These are phyloP conservation scores for Microcebus griseorufus DNA, from an alignment of 2,113 vertebrate species.

Conservation along the genomic window DNA sequence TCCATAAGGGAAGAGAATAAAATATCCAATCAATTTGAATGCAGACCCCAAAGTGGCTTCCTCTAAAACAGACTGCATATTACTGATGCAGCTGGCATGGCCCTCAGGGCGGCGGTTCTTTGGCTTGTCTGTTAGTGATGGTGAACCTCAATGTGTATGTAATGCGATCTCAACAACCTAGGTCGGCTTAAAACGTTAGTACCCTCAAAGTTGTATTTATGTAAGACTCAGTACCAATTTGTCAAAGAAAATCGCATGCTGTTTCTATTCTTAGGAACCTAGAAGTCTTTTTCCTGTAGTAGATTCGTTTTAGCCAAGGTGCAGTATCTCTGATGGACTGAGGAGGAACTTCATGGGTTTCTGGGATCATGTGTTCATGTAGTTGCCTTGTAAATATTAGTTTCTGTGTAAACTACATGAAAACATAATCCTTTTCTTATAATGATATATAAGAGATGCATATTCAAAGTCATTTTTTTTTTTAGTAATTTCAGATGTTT, in stretches of 20 bases:
- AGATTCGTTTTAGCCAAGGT: background rate
- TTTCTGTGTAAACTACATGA: background rate
- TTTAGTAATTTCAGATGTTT: background rate
- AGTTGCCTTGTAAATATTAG: background rate
- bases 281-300: background rate
- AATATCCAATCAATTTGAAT: background rate
- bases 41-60: background rate
- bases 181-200: constrained; percentile 43
- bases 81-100: background rate
- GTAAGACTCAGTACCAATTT: constrained; percentile 53
- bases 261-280: background rate
- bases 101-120: background rate
- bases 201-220: background rate
- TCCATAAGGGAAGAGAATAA: background rate
- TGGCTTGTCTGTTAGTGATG: constrained; percentile 8
- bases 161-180: background rate
- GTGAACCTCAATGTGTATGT: constrained; percentile 41
- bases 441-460: background rate
- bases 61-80: background rate
- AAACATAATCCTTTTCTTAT: background rate
- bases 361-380: background rate
- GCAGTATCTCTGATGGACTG: background rate
- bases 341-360: background rate
- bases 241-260: background rate
- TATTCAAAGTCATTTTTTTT: background rate